Evolutionary conservation across 2,113 vertebrate species (phyloP).

Genomic region (Centropus bengalensis): DNA sequence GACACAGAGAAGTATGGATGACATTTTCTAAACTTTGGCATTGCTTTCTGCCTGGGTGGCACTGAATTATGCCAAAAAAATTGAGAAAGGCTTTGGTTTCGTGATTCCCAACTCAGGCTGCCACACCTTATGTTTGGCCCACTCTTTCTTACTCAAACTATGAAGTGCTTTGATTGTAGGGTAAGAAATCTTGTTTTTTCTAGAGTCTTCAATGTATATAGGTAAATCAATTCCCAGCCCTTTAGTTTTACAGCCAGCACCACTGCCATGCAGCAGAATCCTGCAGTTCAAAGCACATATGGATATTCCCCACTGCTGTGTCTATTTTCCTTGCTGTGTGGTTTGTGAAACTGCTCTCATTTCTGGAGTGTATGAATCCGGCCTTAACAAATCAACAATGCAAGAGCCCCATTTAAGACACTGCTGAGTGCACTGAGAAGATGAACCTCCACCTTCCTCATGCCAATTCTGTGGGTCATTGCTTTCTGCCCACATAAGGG

Average conservation of each 20-base stretch:
- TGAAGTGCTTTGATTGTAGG: background rate
- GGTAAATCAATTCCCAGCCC: background rate
- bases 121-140: background rate
- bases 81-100: background rate
- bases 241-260: background rate
- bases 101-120: background rate
- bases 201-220: background rate
- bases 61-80: background rate
- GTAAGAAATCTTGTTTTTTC: background rate
- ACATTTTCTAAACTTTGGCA: background rate
- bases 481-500: background rate
- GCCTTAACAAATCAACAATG: background rate
- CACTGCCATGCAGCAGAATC: background rate
- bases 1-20: background rate
- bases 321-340: background rate
- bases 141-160: background rate
- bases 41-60: background rate
- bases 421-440: background rate
- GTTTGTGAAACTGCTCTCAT: background rate
- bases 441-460: background rate
- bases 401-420: background rate
- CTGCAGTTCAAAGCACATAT: background rate
- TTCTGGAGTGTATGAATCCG: background rate
- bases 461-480: background rate
- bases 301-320: background rate